Base-by-base conservation (phyloP, 2,888 invertebrate genomes). In the Platynereis dumerilii region DNA sequence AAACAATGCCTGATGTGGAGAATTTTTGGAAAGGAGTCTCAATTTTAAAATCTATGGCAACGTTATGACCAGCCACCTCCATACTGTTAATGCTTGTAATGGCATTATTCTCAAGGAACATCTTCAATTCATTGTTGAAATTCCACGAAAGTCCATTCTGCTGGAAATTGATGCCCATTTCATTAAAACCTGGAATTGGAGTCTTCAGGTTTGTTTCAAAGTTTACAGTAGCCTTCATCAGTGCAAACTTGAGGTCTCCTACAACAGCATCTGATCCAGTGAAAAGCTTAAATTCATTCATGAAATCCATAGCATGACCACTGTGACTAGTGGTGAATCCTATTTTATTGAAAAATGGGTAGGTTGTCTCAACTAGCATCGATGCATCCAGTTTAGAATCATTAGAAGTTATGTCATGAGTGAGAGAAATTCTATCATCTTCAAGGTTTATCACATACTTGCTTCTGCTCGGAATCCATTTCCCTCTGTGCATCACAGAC, bases 121-220 rank as follows among this genome's bases (percentile, higher is more conserved):
- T 12, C 20, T 48, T 48, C 48, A 48, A 3, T 48, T 48, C 20
- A 22, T 48, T 48, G 48, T 48, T 48, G 48, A 48, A 48, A 48
- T 48, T 48, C n/a, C 17, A 5, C 7, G 17, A 22, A 12, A n/a
- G 48, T 5, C 48, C 48, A 48, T 48, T 48, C 5, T 48, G 48
- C 34, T 34, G 5, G 34, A 34, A 34, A 12, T 7, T 34, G 12
- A 34, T 5, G 12, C 34, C 34, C 34, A 34, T 34, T 34, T 5
- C 12, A 7, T 5, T 34, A 12, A 7, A 34, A 34, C 34, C 34
- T 34, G 7, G 5, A 12, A 34, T 7, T 7, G 34, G 34, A 7
- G 34, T 34, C 34, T 34, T 34, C 5, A 34, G 34, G 34, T 34
- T 34, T 34, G 34, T 12, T 12, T 34, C 7, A 7, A 34, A 34